Conservation (phyloP, 2,797 vertebrate genomes). For the Pangasius djambal region DNA sequence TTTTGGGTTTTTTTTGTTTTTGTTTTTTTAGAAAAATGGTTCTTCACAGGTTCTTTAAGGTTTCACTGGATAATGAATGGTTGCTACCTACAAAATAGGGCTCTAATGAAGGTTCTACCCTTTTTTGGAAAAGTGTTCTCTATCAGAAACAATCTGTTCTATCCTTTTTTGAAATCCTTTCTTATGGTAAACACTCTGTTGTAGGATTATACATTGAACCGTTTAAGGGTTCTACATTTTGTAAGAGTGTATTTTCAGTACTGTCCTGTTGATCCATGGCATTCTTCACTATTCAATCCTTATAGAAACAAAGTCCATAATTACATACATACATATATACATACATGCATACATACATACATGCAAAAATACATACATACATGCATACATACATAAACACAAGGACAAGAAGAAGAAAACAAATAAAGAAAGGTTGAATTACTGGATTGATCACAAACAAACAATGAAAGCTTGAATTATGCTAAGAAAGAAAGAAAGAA, state of each 20-base stretch:
- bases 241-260: not conserved
- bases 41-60: not conserved
- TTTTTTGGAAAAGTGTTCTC: not conserved
- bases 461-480: no score
- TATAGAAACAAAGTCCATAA: not conserved
- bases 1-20: no score
- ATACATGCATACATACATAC: no score
- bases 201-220: not conserved
- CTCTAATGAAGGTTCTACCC: not conserved
- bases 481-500: not conserved
- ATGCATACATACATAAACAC: not conserved
- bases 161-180: not conserved
- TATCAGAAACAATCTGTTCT: not conserved
- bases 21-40: no score
- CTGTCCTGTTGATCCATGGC: not conserved
- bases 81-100: not conserved
- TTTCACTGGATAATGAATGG: not conserved
- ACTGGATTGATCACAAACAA: not conserved
- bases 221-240: not conserved
- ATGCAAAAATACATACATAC: no score
- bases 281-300: not conserved
- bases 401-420: not conserved
- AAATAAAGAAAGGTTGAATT: not conserved
- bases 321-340: constrained; percentile 30
- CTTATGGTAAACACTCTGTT: not conserved